phyloP scores from a whole-genome alignment of 2,113 vertebrate genomes.

The Theristicus caerulescens region DNA sequence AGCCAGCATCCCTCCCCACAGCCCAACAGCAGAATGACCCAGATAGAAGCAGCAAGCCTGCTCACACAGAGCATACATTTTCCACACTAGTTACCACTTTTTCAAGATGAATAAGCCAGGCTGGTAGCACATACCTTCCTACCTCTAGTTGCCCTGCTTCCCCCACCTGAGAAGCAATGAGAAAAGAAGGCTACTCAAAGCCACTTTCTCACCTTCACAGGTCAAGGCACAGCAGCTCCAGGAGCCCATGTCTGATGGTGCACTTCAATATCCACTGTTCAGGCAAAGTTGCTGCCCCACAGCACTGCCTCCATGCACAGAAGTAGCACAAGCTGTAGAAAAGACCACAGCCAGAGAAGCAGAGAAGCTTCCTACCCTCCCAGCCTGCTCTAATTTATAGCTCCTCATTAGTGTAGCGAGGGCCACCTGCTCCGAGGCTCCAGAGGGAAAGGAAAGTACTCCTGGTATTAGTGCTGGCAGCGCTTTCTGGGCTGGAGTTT shows the following conservation, averaged over 20 bases:
- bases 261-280: fast-evolving
- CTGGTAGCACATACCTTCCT: neutral
- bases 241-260: fast-evolving
- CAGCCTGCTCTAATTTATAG: neutral
- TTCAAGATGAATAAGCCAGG: fast-evolving
- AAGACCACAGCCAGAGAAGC: fast-evolving
- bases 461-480: fast-evolving
- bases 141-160: neutral
- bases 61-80: fast-evolving
- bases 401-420: neutral
- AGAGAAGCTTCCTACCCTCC: fast-evolving
- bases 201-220: neutral
- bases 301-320: fast-evolving
- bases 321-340: fast-evolving
- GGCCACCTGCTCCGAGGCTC: neutral
- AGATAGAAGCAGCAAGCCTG: neutral
- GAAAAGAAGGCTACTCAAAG: fast-evolving
- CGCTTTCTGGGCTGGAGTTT: neutral
- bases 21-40: neutral
- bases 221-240: neutral
- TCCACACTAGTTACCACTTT: no score
- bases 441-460: neutral
- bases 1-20: neutral
- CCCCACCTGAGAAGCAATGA: fast-evolving
- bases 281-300: fast-evolving